A percentile compares a stretch with the other conserved stretches of the same genome.
These are phyloP conservation scores for Drosophila glabriapex DNA, from an alignment of 2,888 invertebrate species.

Conservation along the genomic window DNA sequence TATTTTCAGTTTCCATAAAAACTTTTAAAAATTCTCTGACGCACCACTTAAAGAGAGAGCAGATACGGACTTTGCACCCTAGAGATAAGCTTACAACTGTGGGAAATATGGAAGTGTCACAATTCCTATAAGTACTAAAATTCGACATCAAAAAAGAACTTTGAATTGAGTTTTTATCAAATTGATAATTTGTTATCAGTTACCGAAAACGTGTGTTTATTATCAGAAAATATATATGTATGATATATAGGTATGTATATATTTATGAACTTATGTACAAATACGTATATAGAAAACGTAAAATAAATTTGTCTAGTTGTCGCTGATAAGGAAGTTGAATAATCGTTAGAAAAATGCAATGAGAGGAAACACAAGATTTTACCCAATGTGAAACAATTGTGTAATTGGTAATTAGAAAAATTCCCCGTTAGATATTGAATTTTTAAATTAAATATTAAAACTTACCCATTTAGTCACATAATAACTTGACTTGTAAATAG, in stretches of 20 bases:
- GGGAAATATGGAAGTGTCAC: background rate
- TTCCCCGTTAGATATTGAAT: background rate
- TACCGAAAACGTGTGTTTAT: conserved; percentile 5
- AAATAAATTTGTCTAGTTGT: conserved; percentile 9
- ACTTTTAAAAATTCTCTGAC: background rate
- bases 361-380: background rate
- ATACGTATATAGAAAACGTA: conserved; percentile 3
- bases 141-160: background rate
- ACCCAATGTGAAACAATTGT: background rate
- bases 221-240: background rate
- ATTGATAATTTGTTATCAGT: conserved; percentile 24
- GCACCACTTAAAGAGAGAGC: background rate
- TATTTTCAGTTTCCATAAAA: background rate
- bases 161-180: conserved; percentile 3
- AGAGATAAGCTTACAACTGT: conserved; percentile 5
- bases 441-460: background rate
- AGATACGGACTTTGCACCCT: conserved; percentile 13
- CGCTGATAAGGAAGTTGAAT: conserved; percentile 32
- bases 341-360: conserved; percentile 5
- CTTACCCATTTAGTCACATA: background rate
- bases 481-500: background rate
- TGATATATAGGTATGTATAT: background rate
- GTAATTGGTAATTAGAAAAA: background rate
- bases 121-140: background rate
- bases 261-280: background rate